Evolutionary conservation across 30 jellyfish, hydroid and myxozoan genomes (phyloP).

Genomic region (Aurelia sp.): DNA sequence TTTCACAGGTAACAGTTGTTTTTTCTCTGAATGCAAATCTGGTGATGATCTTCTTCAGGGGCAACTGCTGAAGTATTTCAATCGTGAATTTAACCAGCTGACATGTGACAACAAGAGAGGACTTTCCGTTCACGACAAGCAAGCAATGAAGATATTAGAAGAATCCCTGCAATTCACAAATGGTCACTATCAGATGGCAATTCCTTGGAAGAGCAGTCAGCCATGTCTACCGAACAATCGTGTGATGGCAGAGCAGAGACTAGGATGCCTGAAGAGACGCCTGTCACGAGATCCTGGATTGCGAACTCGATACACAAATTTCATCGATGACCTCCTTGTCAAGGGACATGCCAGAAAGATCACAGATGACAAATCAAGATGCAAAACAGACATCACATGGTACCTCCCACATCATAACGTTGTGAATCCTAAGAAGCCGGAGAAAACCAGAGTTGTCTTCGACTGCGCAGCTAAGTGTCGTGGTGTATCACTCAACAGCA

Average conservation of each 20-base stretch:
- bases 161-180: slow-evolving; percentile 14
- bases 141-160: slow-evolving; percentile 40
- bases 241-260: neutral
- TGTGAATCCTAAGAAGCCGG: slow-evolving; percentile 4
- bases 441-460: slow-evolving; percentile 7
- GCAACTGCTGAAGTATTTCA: slow-evolving; percentile 25
- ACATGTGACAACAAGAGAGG: slow-evolving; percentile 29
- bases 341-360: slow-evolving; percentile 12
- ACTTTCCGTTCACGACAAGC: slow-evolving; percentile 35
- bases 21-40: neutral
- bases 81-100: slow-evolving; percentile 27
- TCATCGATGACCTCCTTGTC: slow-evolving; percentile 4
- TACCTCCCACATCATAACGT: slow-evolving; percentile 2
- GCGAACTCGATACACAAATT: neutral
- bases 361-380: neutral
- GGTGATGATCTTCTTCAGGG: slow-evolving; percentile 12
- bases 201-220: no score
- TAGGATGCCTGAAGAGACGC: no score
- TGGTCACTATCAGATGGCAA: neutral
- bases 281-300: neutral
- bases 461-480: slow-evolving; percentile 5
- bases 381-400: slow-evolving; percentile 3
- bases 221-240: no score
- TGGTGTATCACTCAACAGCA: slow-evolving; percentile 11
- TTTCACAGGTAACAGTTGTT: neutral